Base-by-base conservation (phyloP, 2,888 invertebrate species). In the Capitulum mitella region DNA sequence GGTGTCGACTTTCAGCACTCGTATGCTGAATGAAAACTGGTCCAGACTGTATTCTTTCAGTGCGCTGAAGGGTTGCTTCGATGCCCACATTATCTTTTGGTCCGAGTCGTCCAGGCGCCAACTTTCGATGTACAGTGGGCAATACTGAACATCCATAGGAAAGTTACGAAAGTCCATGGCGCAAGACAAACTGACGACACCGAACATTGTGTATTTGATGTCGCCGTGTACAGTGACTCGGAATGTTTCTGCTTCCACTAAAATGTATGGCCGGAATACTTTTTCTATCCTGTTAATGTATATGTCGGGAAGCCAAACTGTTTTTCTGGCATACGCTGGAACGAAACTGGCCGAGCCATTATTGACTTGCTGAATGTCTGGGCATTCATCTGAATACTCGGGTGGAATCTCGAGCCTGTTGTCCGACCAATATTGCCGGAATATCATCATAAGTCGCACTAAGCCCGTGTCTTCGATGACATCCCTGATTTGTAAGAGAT, bases 91-190 rank as follows among this genome's bases (percentile, higher is more conserved):
- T 6, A 70, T 8, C 40, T 37, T 70, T 26, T 70, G 70, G 2
- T 19, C 1, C 10, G 34, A 3, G 14, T 26, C 26, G 19, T 19
- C 16, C 16, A 70, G 70, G 2, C 70, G 70, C 70, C 70, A 70
- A 26, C 40, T 40, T 29, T 70, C 70, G 2, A 70, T 37, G 26
- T 70, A 70, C 26, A 70, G 6, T 2, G 70, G 70, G 22, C 70
- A 70, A 26, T 40, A 70, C 26, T 70, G 70, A 26, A 70, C 22
- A 26, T 70, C 70, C 70, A 70, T 70, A 6, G 70, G 70, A 26
- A 70, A 70, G 40, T 70, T 70, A 22, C 26, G 26, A 34, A 70
- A 70, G 10, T 37, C 10, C 70, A 70, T 70, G 3, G 26, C 6
- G 29, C 70, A 70, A 8, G 70, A 70, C 14, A 70, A 26, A 8